A percentile compares a stretch with the other conserved stretches of the same genome.
These are phyloP conservation scores for Oophaga pumilio DNA, from an alignment of 2,113 vertebrate genomes.

Conservation along the genomic window DNA sequence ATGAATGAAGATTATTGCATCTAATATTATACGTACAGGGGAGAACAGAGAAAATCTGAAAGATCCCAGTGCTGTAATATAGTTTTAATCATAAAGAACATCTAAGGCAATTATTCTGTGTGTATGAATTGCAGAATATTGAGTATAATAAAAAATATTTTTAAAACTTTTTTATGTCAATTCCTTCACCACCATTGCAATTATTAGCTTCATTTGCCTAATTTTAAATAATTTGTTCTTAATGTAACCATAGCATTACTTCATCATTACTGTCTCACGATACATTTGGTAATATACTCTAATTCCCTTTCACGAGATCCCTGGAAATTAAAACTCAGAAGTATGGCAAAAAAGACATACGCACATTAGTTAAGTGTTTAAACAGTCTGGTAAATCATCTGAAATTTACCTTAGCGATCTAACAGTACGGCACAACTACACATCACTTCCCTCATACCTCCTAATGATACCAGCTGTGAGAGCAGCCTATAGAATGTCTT, in stretches of 20 bases:
- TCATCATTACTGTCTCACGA: background rate
- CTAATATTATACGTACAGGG: too few species aligned
- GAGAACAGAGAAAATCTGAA: too few species aligned
- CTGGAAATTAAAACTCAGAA: background rate
- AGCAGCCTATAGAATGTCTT: background rate
- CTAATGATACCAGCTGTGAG: background rate
- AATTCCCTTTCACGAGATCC: background rate
- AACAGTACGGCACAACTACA: background rate
- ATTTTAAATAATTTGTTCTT: background rate
- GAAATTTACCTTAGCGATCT: background rate
- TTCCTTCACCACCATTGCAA: background rate
- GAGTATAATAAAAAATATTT: background rate
- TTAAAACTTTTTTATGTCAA: background rate
- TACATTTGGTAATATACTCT: background rate
- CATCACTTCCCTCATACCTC: background rate
- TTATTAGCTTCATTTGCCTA: background rate
- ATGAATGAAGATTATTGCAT: too few species aligned
- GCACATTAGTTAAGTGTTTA: conserved; percentile 35
- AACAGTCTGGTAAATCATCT: conserved; percentile 35
- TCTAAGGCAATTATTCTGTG: background rate
- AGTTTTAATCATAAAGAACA: background rate
- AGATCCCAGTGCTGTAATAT: too few species aligned
- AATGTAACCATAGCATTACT: background rate
- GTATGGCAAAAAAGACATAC: conserved; percentile 12
- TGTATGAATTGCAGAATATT: background rate